Evolutionary conservation across 2,113 vertebrate genomes (phyloP).

Genomic region (Gnathonemus echidnorhynchus): DNA sequence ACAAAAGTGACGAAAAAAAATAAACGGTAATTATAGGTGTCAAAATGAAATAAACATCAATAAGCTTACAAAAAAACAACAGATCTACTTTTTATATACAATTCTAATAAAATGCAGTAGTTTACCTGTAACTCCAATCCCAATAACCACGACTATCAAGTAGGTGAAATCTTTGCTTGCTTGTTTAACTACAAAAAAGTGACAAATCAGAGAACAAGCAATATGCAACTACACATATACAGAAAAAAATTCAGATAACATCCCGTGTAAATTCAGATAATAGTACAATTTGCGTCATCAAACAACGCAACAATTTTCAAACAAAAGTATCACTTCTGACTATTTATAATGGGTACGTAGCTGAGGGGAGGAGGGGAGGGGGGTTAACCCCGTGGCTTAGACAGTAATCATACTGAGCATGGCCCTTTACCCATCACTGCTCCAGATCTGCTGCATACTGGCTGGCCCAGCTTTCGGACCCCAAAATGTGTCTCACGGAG

Average conservation of each 20-base stretch:
- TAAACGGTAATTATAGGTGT: neutral
- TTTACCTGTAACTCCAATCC: slow-evolving; percentile 83
- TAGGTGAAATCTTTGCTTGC: slow-evolving; percentile 87
- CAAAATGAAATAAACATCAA: neutral
- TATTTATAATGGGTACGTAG: neutral
- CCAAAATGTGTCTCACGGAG: neutral
- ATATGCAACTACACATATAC: neutral
- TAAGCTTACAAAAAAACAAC: neutral
- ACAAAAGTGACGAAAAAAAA: neutral
- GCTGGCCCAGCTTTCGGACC: neutral
- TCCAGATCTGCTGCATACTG: neutral
- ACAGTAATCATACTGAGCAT: neutral
- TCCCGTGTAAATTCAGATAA: neutral
- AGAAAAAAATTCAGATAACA: neutral
- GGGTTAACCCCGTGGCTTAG: neutral
- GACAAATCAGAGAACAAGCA: neutral
- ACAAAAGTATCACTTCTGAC: neutral
- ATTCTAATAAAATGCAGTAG: neutral
- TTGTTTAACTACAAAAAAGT: slow-evolving; percentile 71
- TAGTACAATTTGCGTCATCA: neutral
- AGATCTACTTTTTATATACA: neutral
- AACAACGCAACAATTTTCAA: neutral
- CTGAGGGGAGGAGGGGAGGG: neutral
- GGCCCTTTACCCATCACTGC: neutral
- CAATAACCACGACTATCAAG: slow-evolving; percentile 78